Percentiles rank a stretch among this genome's conserved stretches.
phyloP scores from a whole-genome alignment of 2,888 invertebrate species.

The Caenorhabditis sp. region DNA sequence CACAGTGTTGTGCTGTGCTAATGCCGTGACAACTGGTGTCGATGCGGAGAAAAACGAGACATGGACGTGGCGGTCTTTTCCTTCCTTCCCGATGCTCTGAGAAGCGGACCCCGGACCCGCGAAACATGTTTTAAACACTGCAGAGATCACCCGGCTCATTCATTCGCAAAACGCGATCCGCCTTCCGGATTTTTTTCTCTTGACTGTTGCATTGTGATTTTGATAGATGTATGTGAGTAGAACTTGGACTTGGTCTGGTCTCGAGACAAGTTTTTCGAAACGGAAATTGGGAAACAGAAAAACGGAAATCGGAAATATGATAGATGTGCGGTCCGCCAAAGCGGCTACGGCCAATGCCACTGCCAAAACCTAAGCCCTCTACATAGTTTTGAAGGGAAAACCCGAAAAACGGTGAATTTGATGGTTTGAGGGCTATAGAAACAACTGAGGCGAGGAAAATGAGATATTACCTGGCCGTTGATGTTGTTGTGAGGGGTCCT shows the following conservation, averaged over 20 bases:
- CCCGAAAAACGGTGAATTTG: neutral
- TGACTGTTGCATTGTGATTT: conserved; percentile 46
- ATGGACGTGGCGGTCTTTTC: conserved; percentile 61
- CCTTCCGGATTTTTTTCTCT: conserved; percentile 23
- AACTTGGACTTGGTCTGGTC: neutral
- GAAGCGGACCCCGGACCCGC: conserved; percentile 32
- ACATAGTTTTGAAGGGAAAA: no score
- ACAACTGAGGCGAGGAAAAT: neutral
- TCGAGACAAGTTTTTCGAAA: conserved; percentile 7
- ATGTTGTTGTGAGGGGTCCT: conserved; percentile 33
- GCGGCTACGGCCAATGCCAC: no score
- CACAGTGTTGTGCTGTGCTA: conserved; percentile 59
- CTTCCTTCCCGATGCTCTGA: conserved; percentile 24
- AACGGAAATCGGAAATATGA: conserved; percentile 36
- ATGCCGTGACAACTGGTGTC: conserved; percentile 63
- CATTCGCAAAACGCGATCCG: conserved; percentile 42
- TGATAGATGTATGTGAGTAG: no score
- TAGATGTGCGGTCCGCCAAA: conserved; percentile 30
- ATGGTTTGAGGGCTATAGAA: no score
- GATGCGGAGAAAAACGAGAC: conserved; percentile 61
- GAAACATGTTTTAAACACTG: conserved; percentile 59
- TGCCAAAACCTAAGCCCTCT: neutral
- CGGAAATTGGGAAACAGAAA: conserved; percentile 10
- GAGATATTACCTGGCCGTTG: conserved; percentile 13
- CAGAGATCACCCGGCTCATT: conserved; percentile 57